Base-by-base conservation (phyloP, 2,888 invertebrate genomes). In the Drosophila vallismaia region DNA sequence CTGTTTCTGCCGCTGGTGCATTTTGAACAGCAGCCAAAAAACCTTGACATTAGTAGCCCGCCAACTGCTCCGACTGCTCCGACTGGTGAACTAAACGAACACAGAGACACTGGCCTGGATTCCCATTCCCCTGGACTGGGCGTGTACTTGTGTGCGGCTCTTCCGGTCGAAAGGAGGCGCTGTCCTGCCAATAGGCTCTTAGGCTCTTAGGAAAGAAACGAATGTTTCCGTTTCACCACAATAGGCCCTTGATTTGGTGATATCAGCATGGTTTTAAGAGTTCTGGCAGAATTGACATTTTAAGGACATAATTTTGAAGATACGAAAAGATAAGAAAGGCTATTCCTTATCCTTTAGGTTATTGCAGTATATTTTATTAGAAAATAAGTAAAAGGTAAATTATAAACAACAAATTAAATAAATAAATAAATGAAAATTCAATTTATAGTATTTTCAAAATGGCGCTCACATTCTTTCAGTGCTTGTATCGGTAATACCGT, bases 31-130 rank as follows among this genome's bases (percentile, higher is more conserved):
- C 73, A 74, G 75, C 80, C 80, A 80, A 78, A 74, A 79, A 87
- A 81, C 86, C 86, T 87, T 87, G 86, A 87, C 86, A 87, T 87
- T 87, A 83, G 57, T 88, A 83, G 49, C 36, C 62, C 14, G 62
- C 60, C 53, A 44, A 31, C 48, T 44, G 10, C 44, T 24, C 12
- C 53, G 73, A 63, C 67, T 1, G 19, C 19, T 19, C 19, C 19
- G 19, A 19, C 19, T 19, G 57, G 33, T 45, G 55, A 54, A 42
- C 40, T 9, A 66, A 64, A 46, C 44, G 42, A 52, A 54, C 42
- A 53, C 31, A 33, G 42, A 44, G 14, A 36, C 62, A 28, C 3
- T 3, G 38, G 8, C 33, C 44, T n/a, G 19, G 31, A 66, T 7
- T 67, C 28, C 12, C 19, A 36, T 7, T 67, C 28, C 12, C 19